phyloP scores from a whole-genome alignment of 1,140 invertebrate genomes.

The Eufriesea mexicana region DNA sequence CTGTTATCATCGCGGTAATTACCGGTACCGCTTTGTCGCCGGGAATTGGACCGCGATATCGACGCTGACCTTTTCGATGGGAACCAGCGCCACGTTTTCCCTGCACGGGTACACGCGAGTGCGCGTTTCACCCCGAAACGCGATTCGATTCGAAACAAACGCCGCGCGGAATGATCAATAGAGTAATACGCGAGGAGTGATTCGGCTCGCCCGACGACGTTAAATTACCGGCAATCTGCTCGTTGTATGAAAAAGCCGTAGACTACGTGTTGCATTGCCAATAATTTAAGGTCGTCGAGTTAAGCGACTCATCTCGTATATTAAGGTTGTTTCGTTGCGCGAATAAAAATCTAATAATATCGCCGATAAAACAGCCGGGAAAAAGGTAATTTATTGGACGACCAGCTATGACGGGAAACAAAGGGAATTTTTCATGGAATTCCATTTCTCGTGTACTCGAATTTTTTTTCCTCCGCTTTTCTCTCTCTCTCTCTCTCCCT shows the following conservation, averaged over 20 bases:
- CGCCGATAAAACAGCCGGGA: background rate
- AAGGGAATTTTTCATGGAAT: background rate
- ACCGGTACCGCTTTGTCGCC: background rate
- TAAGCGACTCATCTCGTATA: background rate
- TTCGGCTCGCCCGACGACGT: background rate
- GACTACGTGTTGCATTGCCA: background rate
- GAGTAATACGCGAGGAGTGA: background rate
- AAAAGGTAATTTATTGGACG: background rate
- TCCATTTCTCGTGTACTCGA: background rate
- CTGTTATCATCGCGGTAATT: slow-evolving; percentile 16
- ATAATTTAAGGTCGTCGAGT: slow-evolving; percentile 6
- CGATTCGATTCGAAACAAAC: background rate
- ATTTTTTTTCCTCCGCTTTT: too few relatives aligned
- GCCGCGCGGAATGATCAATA: background rate
- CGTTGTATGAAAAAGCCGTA: background rate
- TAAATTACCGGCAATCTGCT: slow-evolving; percentile 3
- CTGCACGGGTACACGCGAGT: too few relatives aligned
- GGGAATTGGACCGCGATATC: slow-evolving; percentile 8
- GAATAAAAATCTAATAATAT: slow-evolving; percentile 14
- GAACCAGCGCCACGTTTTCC: background rate
- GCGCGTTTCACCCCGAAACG: background rate
- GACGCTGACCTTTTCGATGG: background rate
- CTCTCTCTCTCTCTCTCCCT: too few relatives aligned
- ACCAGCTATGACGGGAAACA: background rate
- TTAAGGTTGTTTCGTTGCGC: background rate